Evolutionary conservation across 2,888 invertebrate species (phyloP), one percentile per base, ranked within the genome.

Genomic region (Plebejus argus): DNA sequence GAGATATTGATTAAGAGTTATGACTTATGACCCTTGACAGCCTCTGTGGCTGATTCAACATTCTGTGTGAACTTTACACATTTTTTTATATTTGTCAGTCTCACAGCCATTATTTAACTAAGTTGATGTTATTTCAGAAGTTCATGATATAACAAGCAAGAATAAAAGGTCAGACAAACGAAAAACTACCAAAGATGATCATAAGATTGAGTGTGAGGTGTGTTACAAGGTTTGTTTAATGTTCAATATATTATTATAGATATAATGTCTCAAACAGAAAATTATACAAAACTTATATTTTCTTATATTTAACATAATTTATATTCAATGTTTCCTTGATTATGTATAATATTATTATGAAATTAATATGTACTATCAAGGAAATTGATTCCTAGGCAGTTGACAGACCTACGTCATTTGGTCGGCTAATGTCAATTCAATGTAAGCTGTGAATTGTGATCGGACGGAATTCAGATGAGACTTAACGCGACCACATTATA

Each of bases 181-280:
- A 20, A 49, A 49, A 70, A 70, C 15, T 45, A 75, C 45, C 23
- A 78, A 78, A 66, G 23, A 70, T 20, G 10, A 78, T 49, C 66
- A 66, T 35, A 20, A 39, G 49, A 15, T 79, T 12, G 56, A 72
- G 72, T 88, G 87, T 76, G 79, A 77, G 35, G 80, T 81, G 78
- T 88, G 88, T 82, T 80, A 79, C 72, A 86, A 86, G 86, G 88
- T 88, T 83, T 71, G 49, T 56, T 23, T 78, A 3, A 45, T 70
- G 23, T 76, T 28, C 61, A 56, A 45, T 70, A n/a, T n/a, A n/a
- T n/a, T n/a, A n/a, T n/a, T 33, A 15, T 70, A 53, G 1, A 53
- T 49, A 61, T 70, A 74, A 12, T 23, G 33, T 12, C 45, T 77
- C 10, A 23, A n/a, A 20, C 6, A 5, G 20, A 58, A 6, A 53